Base-by-base conservation (phyloP, 2,888 invertebrate species). In the Leptopilina drosophilae region DNA sequence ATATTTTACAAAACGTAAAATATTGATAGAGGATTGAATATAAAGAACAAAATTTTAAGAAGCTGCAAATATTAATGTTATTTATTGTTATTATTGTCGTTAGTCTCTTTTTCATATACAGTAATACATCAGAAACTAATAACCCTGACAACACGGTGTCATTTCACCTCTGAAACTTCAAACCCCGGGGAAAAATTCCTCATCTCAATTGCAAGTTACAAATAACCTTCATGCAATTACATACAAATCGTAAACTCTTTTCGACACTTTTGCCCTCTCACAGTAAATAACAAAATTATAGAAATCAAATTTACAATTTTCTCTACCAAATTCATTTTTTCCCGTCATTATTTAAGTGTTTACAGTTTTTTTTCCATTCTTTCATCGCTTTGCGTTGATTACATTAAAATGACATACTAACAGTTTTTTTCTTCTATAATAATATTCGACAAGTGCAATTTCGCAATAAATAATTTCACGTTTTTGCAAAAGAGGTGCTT, bases 21-120 rank as follows among this genome's bases (percentile, higher is more conserved):
- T 15, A 59, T 59, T 7, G 20, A 62, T 3, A 3, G 20, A 20
- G 62, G 62, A 62, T 62, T 62, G 20, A 62, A 62, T 62, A 62
- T 40, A 9, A 0, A 2, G 7, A 53, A 73, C 14, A 26, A 40
- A 11, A 53, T 56, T 73, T 73, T 56, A 3, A 84, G 82, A 85
- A 84, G 83, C 81, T 84, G 76, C 77, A 83, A 85, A 66, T 82
- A 80, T 85, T 83, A 83, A 65, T 82, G 81, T 82, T 84, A 80
- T 86, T 85, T 82, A 79, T 81, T 85, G 81, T 84, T 84, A 87
- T 86, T 83, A 85, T 86, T 86, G 86, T 87, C 88, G 86, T 89
- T 89, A 89, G 86, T 87, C 85, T 86, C 56, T 56, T 26, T 20
- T 73, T 42, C 65, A 40, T 40, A 56, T 40, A 53, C n/a, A 73